A percentile compares a stretch with the other conserved stretches of the same genome.
phyloP scores from a whole-genome alignment of 2,113 vertebrate species.

The Actenoides lindsayi region DNA sequence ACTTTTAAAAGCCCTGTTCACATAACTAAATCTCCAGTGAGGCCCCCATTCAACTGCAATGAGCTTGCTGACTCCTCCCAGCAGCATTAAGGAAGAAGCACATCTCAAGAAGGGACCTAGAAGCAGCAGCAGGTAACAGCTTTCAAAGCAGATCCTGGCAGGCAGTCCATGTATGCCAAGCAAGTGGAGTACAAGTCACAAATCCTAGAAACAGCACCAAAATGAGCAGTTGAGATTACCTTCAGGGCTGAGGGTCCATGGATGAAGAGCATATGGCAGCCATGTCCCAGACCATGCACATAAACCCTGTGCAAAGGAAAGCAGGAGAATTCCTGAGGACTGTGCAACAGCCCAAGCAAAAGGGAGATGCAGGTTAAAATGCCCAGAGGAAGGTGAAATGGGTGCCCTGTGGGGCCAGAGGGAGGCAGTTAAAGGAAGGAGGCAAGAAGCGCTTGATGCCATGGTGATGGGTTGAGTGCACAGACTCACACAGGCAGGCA shows the following conservation, averaged over 20 bases:
- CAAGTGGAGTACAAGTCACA: not conserved
- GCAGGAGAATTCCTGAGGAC: not conserved
- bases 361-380: not conserved
- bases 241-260: not conserved
- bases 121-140: not conserved
- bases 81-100: not conserved
- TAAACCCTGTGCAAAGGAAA: not conserved
- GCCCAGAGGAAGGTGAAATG: not conserved
- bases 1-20: not conserved
- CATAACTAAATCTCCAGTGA: not conserved
- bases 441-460: not conserved
- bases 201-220: not conserved
- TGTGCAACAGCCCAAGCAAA: not conserved
- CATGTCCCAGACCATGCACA: accelerated
- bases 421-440: not conserved
- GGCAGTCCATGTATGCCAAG: not conserved
- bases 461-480: constrained; percentile 1
- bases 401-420: not conserved
- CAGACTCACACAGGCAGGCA: constrained; percentile 11
- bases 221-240: not conserved
- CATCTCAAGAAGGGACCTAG: not conserved
- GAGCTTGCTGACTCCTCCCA: not conserved
- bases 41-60: not conserved
- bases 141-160: not conserved
- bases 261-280: not conserved